Base-by-base conservation (phyloP, 2,888 invertebrate species). In the Drosophila bunnanda region DNA sequence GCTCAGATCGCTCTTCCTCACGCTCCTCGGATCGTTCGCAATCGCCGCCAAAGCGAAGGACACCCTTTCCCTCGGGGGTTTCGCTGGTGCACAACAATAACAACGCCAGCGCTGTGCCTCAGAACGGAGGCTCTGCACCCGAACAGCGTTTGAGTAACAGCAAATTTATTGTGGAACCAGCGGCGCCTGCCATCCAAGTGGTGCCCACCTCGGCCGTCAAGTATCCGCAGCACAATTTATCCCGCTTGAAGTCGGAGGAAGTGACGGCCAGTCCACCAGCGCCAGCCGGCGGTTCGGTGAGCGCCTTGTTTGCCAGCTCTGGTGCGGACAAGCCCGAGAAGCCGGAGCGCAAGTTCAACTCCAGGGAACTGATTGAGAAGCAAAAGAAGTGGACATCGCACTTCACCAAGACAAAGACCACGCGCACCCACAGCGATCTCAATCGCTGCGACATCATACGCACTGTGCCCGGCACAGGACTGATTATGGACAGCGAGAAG, bases 301-400 rank as follows among this genome's bases (percentile, higher is more conserved):
- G 78, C 22, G 78, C 80, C 1, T 50, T 82, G 9, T 88, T 86
- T 15, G 82, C 86, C 52, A 60, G 53, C 12, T 66, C 53, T 20
- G 66, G 52, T 2, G 62, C 22, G 2, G 94, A 94, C 57, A 96
- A 96, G 91, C 96, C 96, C 0, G 96, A 97, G 87, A 96, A 97
- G 92, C 96, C 97, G 4, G 97, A 97, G 91, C 93, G 96, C 62
- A 95, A 96, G 88, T 95, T 96, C 85, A 95, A 95, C 87, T 96
- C 96, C 74, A 96, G 97, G 80, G 97, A 97, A 91, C 93, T 97
- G 61, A 97, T 97, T 80, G 97, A 97, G 92, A 97, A 97, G 89
- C 97, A 97, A 91, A 95, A 96, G 90, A 98, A 97, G 93, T 98
- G 97, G 97, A 97, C 97, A 34, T 96, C 97, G 71, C 97, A 97